Evolutionary conservation across 2,113 vertebrate genomes (phyloP), one percentile per base, ranked within the genome.

Genomic region (Philantomba maxwellii): DNA sequence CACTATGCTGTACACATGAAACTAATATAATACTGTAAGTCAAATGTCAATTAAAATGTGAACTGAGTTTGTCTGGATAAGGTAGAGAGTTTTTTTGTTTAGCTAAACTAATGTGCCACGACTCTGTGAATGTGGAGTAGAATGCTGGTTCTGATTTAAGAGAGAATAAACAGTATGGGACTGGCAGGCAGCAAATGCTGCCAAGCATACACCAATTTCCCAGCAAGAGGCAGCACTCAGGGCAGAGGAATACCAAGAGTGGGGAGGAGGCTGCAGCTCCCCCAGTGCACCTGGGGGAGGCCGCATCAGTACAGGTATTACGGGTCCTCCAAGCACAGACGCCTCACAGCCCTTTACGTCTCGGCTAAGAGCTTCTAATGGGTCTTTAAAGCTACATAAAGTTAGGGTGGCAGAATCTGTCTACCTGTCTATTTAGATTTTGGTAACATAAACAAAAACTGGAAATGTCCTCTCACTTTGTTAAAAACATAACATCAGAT

Each of bases 321-420:
- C 49, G 64, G 49, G 12, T 70, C 81, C 49, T 0, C 49, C 28
- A 93, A 97, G 64, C 84, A 64, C 0, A 89, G 51, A 91, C 80
- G 3, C 10, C 33, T 45, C 73, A 95, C 92, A 55, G 49, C 57
- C 55, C 17, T 84, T 55, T 97, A 17, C 49, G 62, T 49, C 82
- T 85, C 33, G 4, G 89, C 53, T 91, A 96, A 98, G 95, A 97
- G 93, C 53, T 58, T 95, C 87, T 92, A 93, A 86, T 75, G 75
- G 73, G 93, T 75, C 39, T 92, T 93, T 90, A 91, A 93, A 87
- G 81, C 83, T 80, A 96, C 82, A 91, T 75, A 90, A 94, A 94
- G 28, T 90, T 36, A 90, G 33, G 73, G 80, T 26, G 93, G 45
- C 17, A 96, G 87, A 89, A 93, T 81, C 81, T 84, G 43, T 93